Percentiles rank a stretch among this genome's conserved stretches.
Evolutionary conservation across 2,888 invertebrate species (phyloP).

Genomic region (Drosophila maculinotata): DNA sequence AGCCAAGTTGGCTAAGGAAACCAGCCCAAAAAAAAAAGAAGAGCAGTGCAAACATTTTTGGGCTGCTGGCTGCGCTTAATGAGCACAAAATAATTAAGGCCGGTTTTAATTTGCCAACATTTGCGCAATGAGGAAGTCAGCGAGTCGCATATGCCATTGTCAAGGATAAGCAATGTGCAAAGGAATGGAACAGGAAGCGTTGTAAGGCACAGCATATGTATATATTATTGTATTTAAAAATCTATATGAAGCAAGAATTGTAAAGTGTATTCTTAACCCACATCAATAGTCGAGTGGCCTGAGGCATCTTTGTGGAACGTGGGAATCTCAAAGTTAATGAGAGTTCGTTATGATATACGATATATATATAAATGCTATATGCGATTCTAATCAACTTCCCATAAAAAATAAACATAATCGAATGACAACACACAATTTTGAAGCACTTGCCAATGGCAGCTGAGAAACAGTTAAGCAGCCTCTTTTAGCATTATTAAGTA

Average conservation of each 20-base stretch:
- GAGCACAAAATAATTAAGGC: conserved; percentile 80
- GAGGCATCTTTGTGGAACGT: conserved; percentile 1
- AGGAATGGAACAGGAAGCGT: conserved; percentile 28
- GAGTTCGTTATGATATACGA: no score
- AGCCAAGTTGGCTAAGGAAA: conserved; percentile 30
- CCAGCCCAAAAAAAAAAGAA: conserved; percentile 19
- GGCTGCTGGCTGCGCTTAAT: conserved; percentile 62
- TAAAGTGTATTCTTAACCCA: background rate
- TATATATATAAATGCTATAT: no score
- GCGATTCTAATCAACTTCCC: background rate
- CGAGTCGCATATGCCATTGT: conserved; percentile 2
- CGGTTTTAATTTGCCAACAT: conserved; percentile 73
- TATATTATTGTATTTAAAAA: no score
- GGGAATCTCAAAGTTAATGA: background rate
- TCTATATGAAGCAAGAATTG: no score
- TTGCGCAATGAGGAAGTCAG: conserved; percentile 63
- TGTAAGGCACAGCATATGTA: no score
- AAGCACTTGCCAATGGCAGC: no score
- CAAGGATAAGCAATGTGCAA: conserved; percentile 51
- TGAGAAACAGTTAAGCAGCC: no score
- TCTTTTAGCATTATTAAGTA: no score
- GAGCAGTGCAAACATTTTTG: conserved; percentile 32
- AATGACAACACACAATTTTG: conserved; percentile 35
- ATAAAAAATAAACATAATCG: background rate
- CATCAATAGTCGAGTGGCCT: background rate